Evolutionary conservation across 2,888 invertebrate genomes (phyloP).

Genomic region (Neria commutata): DNA sequence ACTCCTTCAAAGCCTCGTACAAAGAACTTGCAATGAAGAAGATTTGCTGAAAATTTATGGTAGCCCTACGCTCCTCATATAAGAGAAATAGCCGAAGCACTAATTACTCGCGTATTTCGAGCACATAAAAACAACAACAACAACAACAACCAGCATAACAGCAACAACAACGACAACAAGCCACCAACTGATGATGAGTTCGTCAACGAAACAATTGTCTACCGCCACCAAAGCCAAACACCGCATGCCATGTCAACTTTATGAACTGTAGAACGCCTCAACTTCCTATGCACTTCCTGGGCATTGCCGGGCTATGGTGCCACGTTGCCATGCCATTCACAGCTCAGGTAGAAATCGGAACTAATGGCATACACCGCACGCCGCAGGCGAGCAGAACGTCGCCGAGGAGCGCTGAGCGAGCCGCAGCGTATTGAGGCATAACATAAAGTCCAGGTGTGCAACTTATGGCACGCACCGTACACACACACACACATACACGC

Average conservation of each 20-base stretch:
- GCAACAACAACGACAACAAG: too few species aligned
- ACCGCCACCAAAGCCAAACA: neutral
- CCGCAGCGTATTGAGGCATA: slow-evolving; percentile 43
- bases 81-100: too few species aligned
- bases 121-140: too few species aligned
- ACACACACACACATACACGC: neutral
- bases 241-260: neutral
- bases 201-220: neutral
- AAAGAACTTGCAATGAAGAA: too few species aligned
- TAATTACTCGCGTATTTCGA: too few species aligned
- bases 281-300: neutral
- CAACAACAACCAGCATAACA: too few species aligned
- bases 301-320: neutral
- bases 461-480: slow-evolving; percentile 39
- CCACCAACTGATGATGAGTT: too few species aligned
- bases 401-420: neutral
- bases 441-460: slow-evolving; percentile 45
- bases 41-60: too few species aligned
- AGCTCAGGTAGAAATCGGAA: slow-evolving; percentile 39
- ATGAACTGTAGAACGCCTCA: neutral
- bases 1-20: too few species aligned
- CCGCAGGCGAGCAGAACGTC: neutral
- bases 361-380: slow-evolving; percentile 17
- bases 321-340: neutral
- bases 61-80: too few species aligned